These are phyloP conservation scores for Furcula furcula DNA, from an alignment of 2,888 invertebrate genomes.

Conservation along the genomic window DNA sequence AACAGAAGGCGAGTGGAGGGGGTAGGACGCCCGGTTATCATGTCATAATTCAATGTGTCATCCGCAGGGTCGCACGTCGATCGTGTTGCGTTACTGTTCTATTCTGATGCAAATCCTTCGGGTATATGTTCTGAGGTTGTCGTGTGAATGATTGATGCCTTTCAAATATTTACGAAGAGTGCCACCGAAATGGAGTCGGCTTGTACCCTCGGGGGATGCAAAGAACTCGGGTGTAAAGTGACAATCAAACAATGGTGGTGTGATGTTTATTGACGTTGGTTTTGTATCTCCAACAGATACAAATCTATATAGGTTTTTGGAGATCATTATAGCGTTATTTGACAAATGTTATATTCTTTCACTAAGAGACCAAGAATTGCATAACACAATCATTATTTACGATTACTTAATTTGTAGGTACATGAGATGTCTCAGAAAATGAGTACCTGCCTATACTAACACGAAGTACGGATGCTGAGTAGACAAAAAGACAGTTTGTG, in stretches of 20 bases:
- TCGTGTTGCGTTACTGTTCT: constrained; percentile 20
- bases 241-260: constrained; percentile 28
- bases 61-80: constrained; percentile 38
- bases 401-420: too few species aligned
- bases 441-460: too few species aligned
- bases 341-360: too few species aligned
- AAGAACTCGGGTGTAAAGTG: constrained; percentile 24
- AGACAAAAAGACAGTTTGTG: too few species aligned
- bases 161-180: constrained; percentile 36
- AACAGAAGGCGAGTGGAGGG: constrained; percentile 26
- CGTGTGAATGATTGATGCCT: constrained; percentile 39
- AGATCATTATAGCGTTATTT: too few species aligned
- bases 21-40: constrained; percentile 40
- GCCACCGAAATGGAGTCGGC: constrained; percentile 15
- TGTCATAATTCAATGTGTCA: constrained; percentile 50
- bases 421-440: too few species aligned
- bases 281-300: constrained; percentile 1
- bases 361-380: too few species aligned
- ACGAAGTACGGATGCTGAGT: too few species aligned
- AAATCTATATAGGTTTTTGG: too few species aligned
- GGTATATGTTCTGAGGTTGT: constrained; percentile 15
- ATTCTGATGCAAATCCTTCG: constrained; percentile 6
- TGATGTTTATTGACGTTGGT: constrained; percentile 28
- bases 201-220: constrained; percentile 20
- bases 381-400: too few species aligned